Evolutionary conservation across 2,797 vertebrate species (phyloP), one percentile per base, ranked within the genome.

Genomic region (Gymnopithys bicolor): DNA sequence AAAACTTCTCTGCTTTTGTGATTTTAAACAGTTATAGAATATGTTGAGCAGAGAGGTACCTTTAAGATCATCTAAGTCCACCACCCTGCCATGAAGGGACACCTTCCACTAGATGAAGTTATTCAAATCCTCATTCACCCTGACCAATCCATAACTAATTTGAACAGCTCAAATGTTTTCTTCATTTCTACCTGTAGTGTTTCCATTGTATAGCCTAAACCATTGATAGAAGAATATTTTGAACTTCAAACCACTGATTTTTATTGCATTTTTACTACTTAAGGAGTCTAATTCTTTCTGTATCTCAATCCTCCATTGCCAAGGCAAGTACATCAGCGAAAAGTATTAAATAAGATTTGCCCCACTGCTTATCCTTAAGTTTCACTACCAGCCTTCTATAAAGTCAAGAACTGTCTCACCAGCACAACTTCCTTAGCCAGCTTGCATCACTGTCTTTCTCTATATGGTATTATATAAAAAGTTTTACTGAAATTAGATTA

Each of bases 401-500:
- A 90, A 71, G 60, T 37, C 41, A 79, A 19, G 27, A 82, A 68
- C 0, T 76, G 7, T 56, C 28, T 75, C 11, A n/a, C 13, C 28
- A 43, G 35, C 3, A 51, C 35, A 91, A 41, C 6, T 17, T 78
- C 32, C 32, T 64, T 53, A 70, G 62, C 8, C 17, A 59, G 30
- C 18, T 37, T 68, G 18, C 22, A 64, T 49, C 28, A 48, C 30
- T 68, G 8, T 51, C 41, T 81, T 55, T 83, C 46, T 67, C 55
- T 58, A 14, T 13, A 43, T 6, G 2, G 23, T 53, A 71, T 55
- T 56, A 39, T 68, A 85, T 41, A 13, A 82, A 76, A 53, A 27
- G 3, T 43, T 92, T 84, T 49, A 45, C 27, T 35, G 32, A 87
- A 87, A 84, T 78, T n/a, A 66, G 30, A 67, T 81, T 53, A 85